phyloP scores from a whole-genome alignment of 2,888 invertebrate species.

The Drosophila subsilvestris region DNA sequence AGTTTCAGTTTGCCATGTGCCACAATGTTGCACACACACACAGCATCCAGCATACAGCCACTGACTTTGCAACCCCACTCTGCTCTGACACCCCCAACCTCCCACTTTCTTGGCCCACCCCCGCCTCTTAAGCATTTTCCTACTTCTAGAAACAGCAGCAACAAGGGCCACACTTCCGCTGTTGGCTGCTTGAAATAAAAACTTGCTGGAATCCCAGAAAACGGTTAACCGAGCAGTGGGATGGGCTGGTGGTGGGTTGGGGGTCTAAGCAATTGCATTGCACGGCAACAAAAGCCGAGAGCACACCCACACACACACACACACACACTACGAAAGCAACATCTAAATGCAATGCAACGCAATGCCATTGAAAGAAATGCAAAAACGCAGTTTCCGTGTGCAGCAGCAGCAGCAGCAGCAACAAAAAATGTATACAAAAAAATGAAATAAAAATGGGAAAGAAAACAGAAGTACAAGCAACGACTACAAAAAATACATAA shows the following conservation, averaged over 20 bases:
- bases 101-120: background rate
- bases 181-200: slow-evolving; percentile 77
- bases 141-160: slow-evolving; percentile 64
- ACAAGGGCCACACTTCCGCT: slow-evolving; percentile 69
- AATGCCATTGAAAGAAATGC: slow-evolving; percentile 54
- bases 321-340: slow-evolving; percentile 54
- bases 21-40: slow-evolving; percentile 65
- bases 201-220: slow-evolving; percentile 64
- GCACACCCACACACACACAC: slow-evolving; percentile 33
- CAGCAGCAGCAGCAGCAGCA: background rate
- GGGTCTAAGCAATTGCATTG: slow-evolving; percentile 64
- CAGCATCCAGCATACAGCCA: slow-evolving; percentile 32
- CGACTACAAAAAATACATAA: slow-evolving; percentile 30
- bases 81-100: background rate
- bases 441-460: slow-evolving; percentile 10
- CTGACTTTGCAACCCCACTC: slow-evolving; percentile 14
- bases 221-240: background rate
- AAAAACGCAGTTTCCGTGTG: slow-evolving; percentile 74
- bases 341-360: slow-evolving; percentile 71
- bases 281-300: slow-evolving; percentile 74
- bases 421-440: slow-evolving; percentile 10
- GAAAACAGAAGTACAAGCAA: slow-evolving; percentile 12
- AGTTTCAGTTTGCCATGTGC: slow-evolving; percentile 75
- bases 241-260: background rate
- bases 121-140: slow-evolving; percentile 10